Evolutionary conservation across 2,888 invertebrate species (phyloP), one percentile per base, ranked within the genome.

Genomic region (Tetragnatha montana): DNA sequence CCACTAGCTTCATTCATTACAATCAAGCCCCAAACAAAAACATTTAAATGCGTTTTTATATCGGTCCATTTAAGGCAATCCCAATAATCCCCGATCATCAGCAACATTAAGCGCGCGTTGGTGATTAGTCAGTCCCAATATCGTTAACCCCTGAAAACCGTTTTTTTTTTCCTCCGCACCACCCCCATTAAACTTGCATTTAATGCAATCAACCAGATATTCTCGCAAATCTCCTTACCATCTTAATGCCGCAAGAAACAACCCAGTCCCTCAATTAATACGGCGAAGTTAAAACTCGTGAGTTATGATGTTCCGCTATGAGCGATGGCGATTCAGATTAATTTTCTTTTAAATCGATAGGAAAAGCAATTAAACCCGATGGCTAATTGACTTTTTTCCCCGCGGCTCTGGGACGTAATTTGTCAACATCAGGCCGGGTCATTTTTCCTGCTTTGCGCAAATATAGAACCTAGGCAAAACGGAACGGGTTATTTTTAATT

Each of bases 311-410:
- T 70, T 60, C 89, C 60, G 49, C 60, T 70, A 81, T 85, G 84
- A 85, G 81, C 70, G 89, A 85, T 85, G 85, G 85, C 71, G 81
- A 89, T 89, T 89, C 80, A 85, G 89, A 89, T 89, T 89, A 89
- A 89, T 89, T 89, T 89, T 89, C 89, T 89, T 89, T 89, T 89
- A 89, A 89, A 89, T 89, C 89, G 89, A 89, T 89, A 85, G 74
- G 79, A 89, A 89, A 89, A 89, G 89, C 89, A 89, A 89, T 89
- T 89, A 89, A 89, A 89, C 81, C 89, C 89, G 89, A 89, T 83
- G 81, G 89, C 89, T 89, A 89, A 89, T 89, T 89, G 89, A 89
- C 89, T 89, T 89, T 89, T 89, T 89, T 35, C 84, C 80, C 75
- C 35, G 71, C 69, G 22, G 71, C 35, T 80, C 49, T 49, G 50